A percentile compares a stretch with the other conserved stretches of the same genome.
Evolutionary conservation across 2,888 invertebrate genomes (phyloP).

Genomic region (Meiosimyza decipiens): DNA sequence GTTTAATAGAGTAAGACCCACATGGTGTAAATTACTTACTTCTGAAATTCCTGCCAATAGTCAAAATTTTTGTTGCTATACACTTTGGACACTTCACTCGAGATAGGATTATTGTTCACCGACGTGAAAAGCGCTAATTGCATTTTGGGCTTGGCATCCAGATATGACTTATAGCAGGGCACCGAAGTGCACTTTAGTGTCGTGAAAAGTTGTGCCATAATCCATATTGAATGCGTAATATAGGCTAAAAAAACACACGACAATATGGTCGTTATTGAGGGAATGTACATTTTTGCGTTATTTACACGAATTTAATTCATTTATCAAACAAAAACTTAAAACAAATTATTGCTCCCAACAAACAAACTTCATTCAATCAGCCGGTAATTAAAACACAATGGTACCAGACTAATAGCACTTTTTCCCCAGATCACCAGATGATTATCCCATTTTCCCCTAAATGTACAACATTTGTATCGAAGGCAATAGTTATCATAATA

Average conservation of each 20-base stretch:
- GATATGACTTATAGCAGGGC: constrained; percentile 77
- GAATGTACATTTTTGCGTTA: constrained; percentile 50
- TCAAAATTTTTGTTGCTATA: constrained; percentile 75
- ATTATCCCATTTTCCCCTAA: too few species aligned
- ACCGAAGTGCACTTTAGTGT: constrained; percentile 69
- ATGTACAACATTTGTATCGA: too few species aligned
- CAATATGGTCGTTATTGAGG: constrained; percentile 74
- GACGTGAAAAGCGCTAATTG: constrained; percentile 79
- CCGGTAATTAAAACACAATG: background rate
- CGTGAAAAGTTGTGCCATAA: constrained; percentile 78
- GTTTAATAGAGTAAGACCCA: background rate
- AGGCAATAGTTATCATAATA: too few species aligned
- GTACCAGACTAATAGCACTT: too few species aligned
- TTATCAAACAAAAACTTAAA: too few species aligned
- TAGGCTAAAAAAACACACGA: constrained; percentile 76
- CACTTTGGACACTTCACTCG: constrained; percentile 72
- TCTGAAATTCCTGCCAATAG: constrained; percentile 71
- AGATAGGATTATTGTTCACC: constrained; percentile 70
- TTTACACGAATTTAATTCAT: background rate
- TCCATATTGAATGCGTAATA: constrained; percentile 80
- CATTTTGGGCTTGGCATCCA: constrained; percentile 75
- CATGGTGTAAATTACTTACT: constrained; percentile 44
- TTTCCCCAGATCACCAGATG: too few species aligned
- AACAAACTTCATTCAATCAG: background rate
- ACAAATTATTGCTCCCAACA: constrained; percentile 43